Evolutionary conservation across 2,797 vertebrate genomes (phyloP).

Genomic region (Knipowitschia caucasica): DNA sequence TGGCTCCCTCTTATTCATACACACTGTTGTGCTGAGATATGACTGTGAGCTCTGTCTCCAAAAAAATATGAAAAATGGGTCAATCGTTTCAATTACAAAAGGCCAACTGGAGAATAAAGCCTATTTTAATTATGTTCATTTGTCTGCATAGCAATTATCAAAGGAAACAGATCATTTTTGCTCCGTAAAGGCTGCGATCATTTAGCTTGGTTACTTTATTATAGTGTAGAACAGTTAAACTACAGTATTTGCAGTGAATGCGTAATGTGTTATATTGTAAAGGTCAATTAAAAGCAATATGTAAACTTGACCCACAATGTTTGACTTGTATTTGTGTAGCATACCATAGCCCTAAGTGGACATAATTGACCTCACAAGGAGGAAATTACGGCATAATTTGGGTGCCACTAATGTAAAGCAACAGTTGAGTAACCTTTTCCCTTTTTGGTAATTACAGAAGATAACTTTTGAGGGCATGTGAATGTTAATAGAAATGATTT

Average conservation of each 20-base stretch:
- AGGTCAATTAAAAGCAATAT: no score
- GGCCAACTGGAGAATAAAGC: slow-evolving; percentile 29
- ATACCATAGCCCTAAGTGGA: not conserved
- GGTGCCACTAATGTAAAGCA: not conserved
- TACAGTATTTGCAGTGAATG: no score
- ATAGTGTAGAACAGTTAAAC: no score
- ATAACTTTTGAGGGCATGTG: not conserved
- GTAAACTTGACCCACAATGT: not conserved
- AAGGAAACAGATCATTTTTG: slow-evolving; percentile 32
- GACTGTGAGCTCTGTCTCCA: not conserved
- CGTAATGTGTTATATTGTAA: no score
- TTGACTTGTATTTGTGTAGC: not conserved
- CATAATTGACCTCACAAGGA: not conserved
- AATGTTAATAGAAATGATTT: not conserved
- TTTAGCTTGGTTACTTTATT: no score
- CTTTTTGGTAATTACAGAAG: not conserved
- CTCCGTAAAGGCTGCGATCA: slow-evolving; percentile 30
- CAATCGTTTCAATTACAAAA: slow-evolving; percentile 36
- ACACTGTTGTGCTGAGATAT: not conserved
- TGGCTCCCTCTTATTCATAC: not conserved
- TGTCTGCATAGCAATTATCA: slow-evolving; percentile 33
- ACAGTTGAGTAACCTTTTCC: not conserved
- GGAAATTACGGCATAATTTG: not conserved
- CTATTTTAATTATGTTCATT: slow-evolving; percentile 41
- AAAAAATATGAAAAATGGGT: slow-evolving; percentile 8